A percentile compares a stretch with the other conserved stretches of the same genome.
These are phyloP conservation scores for Engystomops pustulosus DNA, from an alignment of 2,113 vertebrate species.

Conservation along the genomic window DNA sequence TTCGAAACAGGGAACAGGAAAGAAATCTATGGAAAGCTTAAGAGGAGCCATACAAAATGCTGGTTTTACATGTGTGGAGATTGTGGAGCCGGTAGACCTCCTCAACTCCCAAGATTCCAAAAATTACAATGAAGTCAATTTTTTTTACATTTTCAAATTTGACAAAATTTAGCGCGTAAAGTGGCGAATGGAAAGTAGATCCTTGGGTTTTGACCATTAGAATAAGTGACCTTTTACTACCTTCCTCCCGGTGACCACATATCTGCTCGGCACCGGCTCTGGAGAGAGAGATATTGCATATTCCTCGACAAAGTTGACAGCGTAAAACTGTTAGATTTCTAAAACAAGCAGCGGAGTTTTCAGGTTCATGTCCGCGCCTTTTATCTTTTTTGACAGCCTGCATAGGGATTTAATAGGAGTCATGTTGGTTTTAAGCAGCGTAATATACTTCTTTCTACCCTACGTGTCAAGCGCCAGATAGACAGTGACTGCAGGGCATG, in stretches of 20 bases:
- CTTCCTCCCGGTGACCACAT: not conserved
- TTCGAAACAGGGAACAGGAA: too few species aligned
- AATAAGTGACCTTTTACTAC: not conserved
- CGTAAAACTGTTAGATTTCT: not conserved
- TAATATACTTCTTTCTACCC: constrained; percentile 65
- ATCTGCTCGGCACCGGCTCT: not conserved
- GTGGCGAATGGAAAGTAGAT: not conserved
- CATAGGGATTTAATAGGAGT: constrained; percentile 48
- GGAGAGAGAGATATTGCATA: not conserved
- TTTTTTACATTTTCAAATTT: not conserved
- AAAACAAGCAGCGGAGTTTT: constrained; percentile 14
- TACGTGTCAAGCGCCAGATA: constrained; percentile 68
- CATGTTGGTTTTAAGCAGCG: constrained; percentile 37
- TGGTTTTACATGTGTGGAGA: too few species aligned
- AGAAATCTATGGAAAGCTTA: too few species aligned
- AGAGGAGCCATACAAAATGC: too few species aligned
- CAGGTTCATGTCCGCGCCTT: constrained; percentile 25
- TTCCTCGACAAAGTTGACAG: not conserved
- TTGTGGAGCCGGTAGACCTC: too few species aligned
- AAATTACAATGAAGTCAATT: not conserved
- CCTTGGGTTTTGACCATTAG: not conserved
- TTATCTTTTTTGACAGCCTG: constrained; percentile 43
- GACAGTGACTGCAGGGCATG: constrained; percentile 63
- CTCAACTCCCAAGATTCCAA: not conserved
- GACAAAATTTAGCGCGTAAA: not conserved